Evolutionary conservation across 2,888 invertebrate species (phyloP).

Genomic region (Glyphotaelius pellucidus): DNA sequence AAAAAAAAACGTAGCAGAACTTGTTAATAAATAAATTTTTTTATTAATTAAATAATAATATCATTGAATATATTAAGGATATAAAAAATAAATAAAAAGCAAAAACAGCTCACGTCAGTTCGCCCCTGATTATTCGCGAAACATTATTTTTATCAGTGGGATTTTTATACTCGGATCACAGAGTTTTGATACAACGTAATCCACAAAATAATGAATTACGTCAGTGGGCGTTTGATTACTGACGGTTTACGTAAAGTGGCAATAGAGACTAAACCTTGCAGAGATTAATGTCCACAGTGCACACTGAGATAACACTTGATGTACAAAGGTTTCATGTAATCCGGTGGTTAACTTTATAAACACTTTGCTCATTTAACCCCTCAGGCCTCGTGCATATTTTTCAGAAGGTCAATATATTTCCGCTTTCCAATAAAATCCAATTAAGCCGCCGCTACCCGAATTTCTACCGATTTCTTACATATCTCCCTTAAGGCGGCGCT

Average conservation of each 20-base stretch:
- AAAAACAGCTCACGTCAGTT: background rate
- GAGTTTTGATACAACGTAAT: background rate
- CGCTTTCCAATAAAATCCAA: no score
- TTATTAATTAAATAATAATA: no score
- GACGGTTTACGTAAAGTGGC: background rate
- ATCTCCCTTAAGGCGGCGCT: no score
- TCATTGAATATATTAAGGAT: no score
- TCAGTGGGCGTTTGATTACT: background rate
- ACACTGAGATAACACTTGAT: background rate
- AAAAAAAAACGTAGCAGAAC: no score
- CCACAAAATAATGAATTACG: background rate
- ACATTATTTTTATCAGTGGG: background rate
- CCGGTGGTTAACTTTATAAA: background rate
- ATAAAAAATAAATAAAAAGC: no score
- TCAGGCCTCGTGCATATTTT: no score
- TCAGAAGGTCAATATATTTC: no score
- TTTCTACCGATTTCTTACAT: no score
- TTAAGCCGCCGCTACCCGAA: no score
- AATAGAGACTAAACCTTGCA: background rate
- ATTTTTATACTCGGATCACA: background rate
- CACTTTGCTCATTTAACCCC: background rate
- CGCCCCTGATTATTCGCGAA: background rate
- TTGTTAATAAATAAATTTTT: no score
- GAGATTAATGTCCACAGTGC: background rate
- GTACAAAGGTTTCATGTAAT: background rate